Evolutionary conservation across 2,113 vertebrate species (phyloP).

Genomic region (Rhinogobius similis): DNA sequence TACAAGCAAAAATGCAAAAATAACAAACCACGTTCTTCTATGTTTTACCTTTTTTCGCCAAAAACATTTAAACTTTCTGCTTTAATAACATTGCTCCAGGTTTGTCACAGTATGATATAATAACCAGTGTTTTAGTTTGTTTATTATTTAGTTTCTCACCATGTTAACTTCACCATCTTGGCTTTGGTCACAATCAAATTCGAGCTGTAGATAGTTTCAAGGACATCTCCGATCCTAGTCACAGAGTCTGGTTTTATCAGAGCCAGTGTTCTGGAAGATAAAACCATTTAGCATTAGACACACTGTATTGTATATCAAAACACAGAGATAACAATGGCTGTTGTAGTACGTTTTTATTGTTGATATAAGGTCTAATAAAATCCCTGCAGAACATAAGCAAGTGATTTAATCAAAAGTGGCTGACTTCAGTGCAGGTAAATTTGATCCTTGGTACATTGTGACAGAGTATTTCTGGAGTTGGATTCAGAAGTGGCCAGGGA

Average conservation of each 20-base stretch:
- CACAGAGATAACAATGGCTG: not conserved
- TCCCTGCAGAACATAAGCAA: not conserved
- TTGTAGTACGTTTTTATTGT: not conserved
- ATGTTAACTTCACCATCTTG: conserved; percentile 90
- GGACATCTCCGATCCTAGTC: conserved; percentile 84
- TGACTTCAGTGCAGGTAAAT: not conserved
- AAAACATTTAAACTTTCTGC: too few relatives aligned
- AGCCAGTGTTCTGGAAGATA: conserved; percentile 84
- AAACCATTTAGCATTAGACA: not conserved
- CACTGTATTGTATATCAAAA: not conserved
- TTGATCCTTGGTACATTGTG: not conserved
- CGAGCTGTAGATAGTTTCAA: conserved; percentile 84
- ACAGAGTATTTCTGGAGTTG: not conserved
- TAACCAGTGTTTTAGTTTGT: too few relatives aligned
- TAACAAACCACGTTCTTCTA: too few relatives aligned
- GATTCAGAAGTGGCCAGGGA: not conserved
- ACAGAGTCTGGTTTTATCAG: conserved; percentile 90
- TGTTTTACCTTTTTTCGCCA: too few relatives aligned
- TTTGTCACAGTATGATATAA: too few relatives aligned
- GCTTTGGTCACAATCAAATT: conserved; percentile 93
- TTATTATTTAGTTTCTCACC: too few relatives aligned
- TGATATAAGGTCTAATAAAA: not conserved
- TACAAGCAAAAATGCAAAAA: not conserved
- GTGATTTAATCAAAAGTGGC: not conserved
- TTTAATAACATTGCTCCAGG: too few relatives aligned